Evolutionary conservation across 2,113 vertebrate genomes (phyloP).

Genomic region (Oncorhynchus kisutch): DNA sequence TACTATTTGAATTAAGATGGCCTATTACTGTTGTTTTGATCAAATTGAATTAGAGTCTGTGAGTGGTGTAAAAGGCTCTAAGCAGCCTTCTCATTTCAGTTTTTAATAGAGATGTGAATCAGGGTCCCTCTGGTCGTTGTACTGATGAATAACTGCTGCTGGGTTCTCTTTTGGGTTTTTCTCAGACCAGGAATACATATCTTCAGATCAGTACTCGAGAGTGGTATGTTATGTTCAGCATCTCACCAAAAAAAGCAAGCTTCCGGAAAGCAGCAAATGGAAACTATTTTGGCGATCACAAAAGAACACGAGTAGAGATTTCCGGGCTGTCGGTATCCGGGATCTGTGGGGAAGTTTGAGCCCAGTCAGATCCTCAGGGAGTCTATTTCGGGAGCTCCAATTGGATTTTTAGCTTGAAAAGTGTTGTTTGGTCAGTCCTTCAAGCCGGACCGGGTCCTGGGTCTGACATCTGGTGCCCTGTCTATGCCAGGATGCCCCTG

Average conservation of each 20-base stretch:
- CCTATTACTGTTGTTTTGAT: slow-evolving; percentile 15
- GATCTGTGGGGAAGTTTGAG: slow-evolving; percentile 38
- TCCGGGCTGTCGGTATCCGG: slow-evolving; percentile 24
- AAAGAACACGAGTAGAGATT: background rate
- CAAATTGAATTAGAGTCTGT: slow-evolving; percentile 46
- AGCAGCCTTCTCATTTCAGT: too few relatives aligned
- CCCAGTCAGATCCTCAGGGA: slow-evolving; percentile 66
- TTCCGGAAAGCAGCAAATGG: background rate
- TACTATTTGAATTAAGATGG: slow-evolving; percentile 32
- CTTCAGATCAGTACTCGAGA: slow-evolving; percentile 20
- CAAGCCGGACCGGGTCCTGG: slow-evolving; percentile 63
- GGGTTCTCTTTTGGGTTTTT: background rate
- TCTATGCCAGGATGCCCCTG: slow-evolving; percentile 74
- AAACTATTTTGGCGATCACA: background rate
- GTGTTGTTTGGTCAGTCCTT: slow-evolving; percentile 64
- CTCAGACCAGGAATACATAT: slow-evolving; percentile 28
- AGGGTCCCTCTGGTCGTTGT: too few relatives aligned
- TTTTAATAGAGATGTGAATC: too few relatives aligned
- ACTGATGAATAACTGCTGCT: too few relatives aligned
- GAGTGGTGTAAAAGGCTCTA: background rate
- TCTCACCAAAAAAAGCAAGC: background rate
- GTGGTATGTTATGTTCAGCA: background rate
- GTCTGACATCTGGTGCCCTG: slow-evolving; percentile 77
- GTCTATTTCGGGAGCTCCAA: slow-evolving; percentile 71
- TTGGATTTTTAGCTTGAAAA: slow-evolving; percentile 65